Percentiles rank a stretch among this genome's conserved stretches.
These are phyloP conservation scores for Oreohelix idahoensis DNA, from an alignment of 1,140 invertebrate genomes.

Conservation along the genomic window DNA sequence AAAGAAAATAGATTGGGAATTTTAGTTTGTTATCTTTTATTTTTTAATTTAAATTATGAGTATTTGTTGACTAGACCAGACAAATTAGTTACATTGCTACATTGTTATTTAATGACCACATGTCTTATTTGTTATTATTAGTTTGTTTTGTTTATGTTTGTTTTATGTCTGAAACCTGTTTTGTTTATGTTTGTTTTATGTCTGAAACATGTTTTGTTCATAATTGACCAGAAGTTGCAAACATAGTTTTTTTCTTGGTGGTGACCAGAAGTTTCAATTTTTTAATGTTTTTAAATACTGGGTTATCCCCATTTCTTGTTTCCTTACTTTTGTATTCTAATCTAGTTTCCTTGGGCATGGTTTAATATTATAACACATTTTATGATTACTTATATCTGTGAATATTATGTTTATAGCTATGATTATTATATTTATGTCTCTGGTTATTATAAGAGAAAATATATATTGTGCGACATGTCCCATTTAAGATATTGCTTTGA, in stretches of 20 bases:
- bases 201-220: not conserved
- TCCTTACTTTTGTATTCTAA: not conserved
- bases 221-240: too few species aligned
- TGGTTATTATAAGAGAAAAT: not conserved
- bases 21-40: not conserved
- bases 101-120: too few species aligned
- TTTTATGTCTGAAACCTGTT: not conserved
- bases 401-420: not conserved
- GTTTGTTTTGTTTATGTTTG: too few species aligned
- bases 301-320: not conserved
- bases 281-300: not conserved
- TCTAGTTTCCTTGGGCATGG: constrained; percentile 2
- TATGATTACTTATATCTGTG: not conserved
- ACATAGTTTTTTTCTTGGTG: too few species aligned
- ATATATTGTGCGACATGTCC: not conserved
- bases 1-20: too few species aligned
- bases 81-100: too few species aligned
- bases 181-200: not conserved
- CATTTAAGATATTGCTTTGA: not conserved
- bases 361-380: not conserved
- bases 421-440: too few species aligned
- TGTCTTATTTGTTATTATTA: too few species aligned
- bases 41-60: not conserved
- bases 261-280: not conserved
- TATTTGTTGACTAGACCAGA: not conserved